Evolutionary conservation across 2,113 vertebrate genomes (phyloP).

Genomic region (Solea senegalensis): DNA sequence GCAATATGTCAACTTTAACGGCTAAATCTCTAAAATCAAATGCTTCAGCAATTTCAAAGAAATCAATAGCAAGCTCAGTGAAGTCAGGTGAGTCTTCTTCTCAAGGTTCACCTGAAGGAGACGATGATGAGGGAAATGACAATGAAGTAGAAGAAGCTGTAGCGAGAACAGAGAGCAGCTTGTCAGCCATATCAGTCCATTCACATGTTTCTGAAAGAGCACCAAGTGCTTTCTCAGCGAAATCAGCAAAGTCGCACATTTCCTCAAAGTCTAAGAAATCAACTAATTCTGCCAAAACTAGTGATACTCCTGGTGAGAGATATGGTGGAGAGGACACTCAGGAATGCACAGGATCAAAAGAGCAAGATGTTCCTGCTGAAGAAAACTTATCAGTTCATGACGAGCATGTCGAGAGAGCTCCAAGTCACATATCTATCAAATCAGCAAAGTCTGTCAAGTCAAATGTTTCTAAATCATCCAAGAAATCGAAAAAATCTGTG

Average conservation of each 20-base stretch:
- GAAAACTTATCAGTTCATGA: constrained; percentile 2
- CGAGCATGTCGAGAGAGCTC: constrained; percentile 11
- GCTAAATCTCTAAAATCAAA: constrained; percentile 44
- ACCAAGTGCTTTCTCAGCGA: constrained; percentile 30
- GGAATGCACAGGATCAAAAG: constrained; percentile 35
- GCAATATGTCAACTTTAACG: constrained; percentile 46
- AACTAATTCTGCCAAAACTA: not conserved
- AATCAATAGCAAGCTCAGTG: constrained; percentile 26
- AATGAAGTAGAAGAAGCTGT: constrained; percentile 31
- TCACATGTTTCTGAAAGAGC: constrained; percentile 34
- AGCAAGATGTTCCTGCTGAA: constrained; percentile 39
- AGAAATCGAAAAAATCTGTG: constrained; percentile 30
- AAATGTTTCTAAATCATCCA: constrained; percentile 49
- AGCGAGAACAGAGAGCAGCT: constrained; percentile 41
- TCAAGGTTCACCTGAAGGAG: constrained; percentile 13
- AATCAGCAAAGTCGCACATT: constrained; percentile 41
- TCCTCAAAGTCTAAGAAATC: constrained; percentile 48
- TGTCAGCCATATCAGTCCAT: constrained; percentile 47
- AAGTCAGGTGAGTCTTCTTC: constrained; percentile 43
- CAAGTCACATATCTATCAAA: constrained; percentile 45
- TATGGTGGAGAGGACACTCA: constrained; percentile 8
- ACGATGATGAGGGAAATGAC: not conserved
- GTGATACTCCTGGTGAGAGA: not conserved
- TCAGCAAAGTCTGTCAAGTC: constrained; percentile 50
- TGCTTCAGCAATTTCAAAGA: constrained; percentile 13